A percentile compares a stretch with the other conserved stretches of the same genome.
Evolutionary conservation across 1,140 invertebrate genomes (phyloP).

Genomic region (Littorina saxatilis): DNA sequence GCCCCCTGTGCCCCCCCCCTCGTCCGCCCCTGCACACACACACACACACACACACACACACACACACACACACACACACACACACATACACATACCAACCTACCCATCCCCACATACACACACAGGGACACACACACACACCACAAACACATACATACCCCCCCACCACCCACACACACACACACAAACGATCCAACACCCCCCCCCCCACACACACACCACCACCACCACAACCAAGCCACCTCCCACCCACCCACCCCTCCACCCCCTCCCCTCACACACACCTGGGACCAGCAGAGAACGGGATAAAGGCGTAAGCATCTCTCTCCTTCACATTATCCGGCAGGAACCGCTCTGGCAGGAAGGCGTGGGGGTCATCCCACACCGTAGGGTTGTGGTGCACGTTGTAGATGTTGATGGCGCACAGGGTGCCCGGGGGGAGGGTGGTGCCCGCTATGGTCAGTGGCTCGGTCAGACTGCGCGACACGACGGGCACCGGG

Average conservation of each 20-base stretch:
- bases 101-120: not conserved
- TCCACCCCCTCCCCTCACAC: not conserved
- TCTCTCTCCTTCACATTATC: slow-evolving; percentile 65
- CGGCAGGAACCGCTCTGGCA: slow-evolving; percentile 59
- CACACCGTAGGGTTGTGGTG: slow-evolving; percentile 68
- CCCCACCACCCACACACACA: not conserved
- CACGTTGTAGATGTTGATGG: slow-evolving; percentile 53
- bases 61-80: not conserved
- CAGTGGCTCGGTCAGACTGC: slow-evolving; percentile 73
- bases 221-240: not conserved
- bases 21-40: not conserved
- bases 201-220: not conserved
- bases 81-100: not conserved
- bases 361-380: slow-evolving; percentile 55
- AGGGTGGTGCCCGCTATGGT: slow-evolving; percentile 39
- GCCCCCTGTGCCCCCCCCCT: too few species aligned
- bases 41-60: not conserved
- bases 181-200: slow-evolving; percentile 45
- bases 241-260: not conserved
- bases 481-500: slow-evolving; percentile 80
- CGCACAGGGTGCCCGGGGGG: slow-evolving; percentile 39
- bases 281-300: slow-evolving; percentile 69
- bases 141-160: not conserved
- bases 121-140: slow-evolving; percentile 55
- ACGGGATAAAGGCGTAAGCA: slow-evolving; percentile 64